Evolutionary conservation across 2,113 vertebrate genomes (phyloP), one percentile per base, ranked within the genome.

Genomic region (Phocoena phocoena): DNA sequence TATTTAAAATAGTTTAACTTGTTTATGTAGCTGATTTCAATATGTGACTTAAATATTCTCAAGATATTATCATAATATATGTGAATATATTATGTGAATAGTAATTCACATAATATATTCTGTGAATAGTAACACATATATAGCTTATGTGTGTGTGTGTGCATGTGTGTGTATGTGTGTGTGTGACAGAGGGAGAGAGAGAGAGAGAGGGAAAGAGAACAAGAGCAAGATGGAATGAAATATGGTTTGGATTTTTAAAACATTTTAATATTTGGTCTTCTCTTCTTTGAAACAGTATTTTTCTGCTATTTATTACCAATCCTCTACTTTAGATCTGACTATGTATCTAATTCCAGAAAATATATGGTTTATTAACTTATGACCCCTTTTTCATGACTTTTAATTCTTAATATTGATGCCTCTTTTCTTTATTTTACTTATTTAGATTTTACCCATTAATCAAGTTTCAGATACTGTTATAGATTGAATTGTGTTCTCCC

Each of bases 401-500:
- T 20, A 80, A 62, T 70, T 41, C 14, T 71, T 86, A 80, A 17
- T 80, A 4, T 4, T 63, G 21, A 63, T 92, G 17, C 13, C 28
- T 80, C 14, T 90, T 82, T 74, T 84, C 58, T 80, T 68, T 63
- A 18, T 28, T 65, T 77, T n/a, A 88, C n/a, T 53, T 84, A 58
- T 41, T 67, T 47, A 70, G 26, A 74, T 80, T 71, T 92, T 71
- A 33, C 23, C 15, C 28, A 53, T 86, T 80, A 92, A 70, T 44
- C 21, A 31, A 55, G 2, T 12, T 80, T 71, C 23, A 63, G 63
- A 80, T 55, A 73, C 9, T 65, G 2, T 63, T 63, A 41, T 41
- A 23, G 26, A 81, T 6, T 36, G 60, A 86, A 79, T 21, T 70
- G 10, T 50, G 13, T 85, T 44, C 26, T 26, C 62, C 62, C 11